Percentiles rank a stretch among this genome's conserved stretches.
Conservation (phyloP, 2,113 vertebrate genomes). For the Delphinapterus leucas region DNA sequence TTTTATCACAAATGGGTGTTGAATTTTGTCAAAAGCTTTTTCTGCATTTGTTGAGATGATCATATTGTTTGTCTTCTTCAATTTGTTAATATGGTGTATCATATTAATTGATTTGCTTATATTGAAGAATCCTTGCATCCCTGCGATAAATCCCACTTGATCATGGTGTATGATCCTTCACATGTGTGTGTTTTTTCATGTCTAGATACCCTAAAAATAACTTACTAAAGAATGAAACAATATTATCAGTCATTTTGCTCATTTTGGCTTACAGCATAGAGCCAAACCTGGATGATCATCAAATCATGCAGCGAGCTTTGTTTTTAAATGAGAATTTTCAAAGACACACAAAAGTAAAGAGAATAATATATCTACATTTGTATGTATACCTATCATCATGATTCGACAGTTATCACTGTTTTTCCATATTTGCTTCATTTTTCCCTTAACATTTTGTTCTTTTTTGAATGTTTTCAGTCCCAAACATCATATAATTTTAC, state of each 20-base stretch:
- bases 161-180: no score
- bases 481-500: neutral
- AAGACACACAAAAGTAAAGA: neutral
- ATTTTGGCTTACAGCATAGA: neutral
- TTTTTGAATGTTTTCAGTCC: neutral
- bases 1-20: no score
- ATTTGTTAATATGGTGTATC: no score
- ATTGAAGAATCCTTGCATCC: no score
- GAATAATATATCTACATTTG: neutral
- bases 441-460: constrained; percentile 18
- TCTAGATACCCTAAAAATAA: neutral
- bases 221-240: neutral
- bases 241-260: neutral
- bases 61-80: no score
- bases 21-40: no score
- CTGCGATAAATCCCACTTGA: no score
- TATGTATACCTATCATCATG: neutral
- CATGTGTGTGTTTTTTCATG: neutral
- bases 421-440: constrained; percentile 15
- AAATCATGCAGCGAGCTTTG: neutral
- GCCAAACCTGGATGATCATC: neutral
- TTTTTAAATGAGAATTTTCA: constrained; percentile 41
- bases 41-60: no score
- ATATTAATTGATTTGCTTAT: no score
- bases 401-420: neutral